phyloP scores from a whole-genome alignment of 2,888 invertebrate species.

The Stenolophus ochropezus region DNA sequence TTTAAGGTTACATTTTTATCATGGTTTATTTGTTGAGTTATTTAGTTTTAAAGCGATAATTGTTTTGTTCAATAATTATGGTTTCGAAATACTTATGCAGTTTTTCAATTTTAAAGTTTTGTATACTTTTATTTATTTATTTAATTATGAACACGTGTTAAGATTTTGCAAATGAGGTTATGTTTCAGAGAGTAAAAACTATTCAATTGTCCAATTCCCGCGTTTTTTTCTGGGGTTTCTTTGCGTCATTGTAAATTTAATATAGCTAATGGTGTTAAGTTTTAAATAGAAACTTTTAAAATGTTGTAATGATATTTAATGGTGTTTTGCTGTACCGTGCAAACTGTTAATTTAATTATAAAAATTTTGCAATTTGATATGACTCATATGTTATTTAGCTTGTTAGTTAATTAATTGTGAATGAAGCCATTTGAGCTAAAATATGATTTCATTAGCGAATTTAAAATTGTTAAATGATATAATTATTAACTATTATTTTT shows the following conservation, averaged over 20 bases:
- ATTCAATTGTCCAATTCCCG: not conserved
- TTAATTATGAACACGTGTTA: too few relatives aligned
- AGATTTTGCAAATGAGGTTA: too few relatives aligned
- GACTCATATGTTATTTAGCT: not conserved
- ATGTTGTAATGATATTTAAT: conserved; percentile 1
- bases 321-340: not conserved
- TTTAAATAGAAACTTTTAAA: not conserved
- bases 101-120: too few relatives aligned
- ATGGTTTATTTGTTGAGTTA: too few relatives aligned
- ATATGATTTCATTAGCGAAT: not conserved
- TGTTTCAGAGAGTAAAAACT: not conserved
- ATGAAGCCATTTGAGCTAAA: not conserved
- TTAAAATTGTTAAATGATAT: not conserved
- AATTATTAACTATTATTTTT: not conserved
- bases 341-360: not conserved
- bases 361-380: not conserved
- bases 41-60: too few relatives aligned
- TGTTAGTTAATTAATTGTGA: not conserved
- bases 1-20: too few relatives aligned
- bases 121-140: too few relatives aligned
- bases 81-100: too few relatives aligned
- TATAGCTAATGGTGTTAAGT: not conserved
- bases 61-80: too few relatives aligned
- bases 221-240: conserved; percentile 2
- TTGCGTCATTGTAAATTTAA: conserved; percentile 4